A percentile compares a stretch with the other conserved stretches of the same genome.
phyloP scores from a whole-genome alignment of 2,797 vertebrate genomes.

The Carduelis carduelis region DNA sequence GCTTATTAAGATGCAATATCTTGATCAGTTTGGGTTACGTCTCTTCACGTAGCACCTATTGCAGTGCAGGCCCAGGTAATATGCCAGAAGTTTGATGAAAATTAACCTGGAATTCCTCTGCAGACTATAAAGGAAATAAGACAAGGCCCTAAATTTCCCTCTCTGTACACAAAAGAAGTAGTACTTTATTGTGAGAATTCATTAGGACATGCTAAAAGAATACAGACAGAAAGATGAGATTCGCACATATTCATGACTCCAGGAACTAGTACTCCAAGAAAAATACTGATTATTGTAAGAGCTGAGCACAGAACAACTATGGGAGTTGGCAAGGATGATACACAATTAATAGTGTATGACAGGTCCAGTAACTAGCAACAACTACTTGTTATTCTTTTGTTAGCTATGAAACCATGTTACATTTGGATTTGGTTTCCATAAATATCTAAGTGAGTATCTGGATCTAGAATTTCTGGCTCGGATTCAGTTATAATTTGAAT shows the following conservation, averaged over 20 bases:
- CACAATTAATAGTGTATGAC: background rate
- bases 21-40: background rate
- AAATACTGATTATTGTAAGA: background rate
- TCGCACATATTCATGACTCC: background rate
- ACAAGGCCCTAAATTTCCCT: background rate
- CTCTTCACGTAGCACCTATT: background rate
- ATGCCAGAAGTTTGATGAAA: background rate
- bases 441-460: constrained; percentile 19
- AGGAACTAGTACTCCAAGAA: background rate
- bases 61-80: background rate
- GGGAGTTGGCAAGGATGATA: background rate
- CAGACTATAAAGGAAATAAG: background rate
- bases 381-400: constrained; percentile 36
- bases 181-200: background rate
- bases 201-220: background rate
- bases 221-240: background rate
- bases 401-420: background rate
- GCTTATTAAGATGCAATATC: background rate
- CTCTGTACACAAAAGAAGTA: background rate
- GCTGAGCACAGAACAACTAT: background rate
- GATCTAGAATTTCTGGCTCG: background rate
- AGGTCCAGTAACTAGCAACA: constrained; percentile 10
- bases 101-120: background rate
- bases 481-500: constrained; percentile 5
- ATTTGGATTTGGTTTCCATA: constrained; percentile 32